Evolutionary conservation across 1,140 invertebrate species (phyloP), one percentile per base, ranked within the genome.

Genomic region (Hycleus cichorii): DNA sequence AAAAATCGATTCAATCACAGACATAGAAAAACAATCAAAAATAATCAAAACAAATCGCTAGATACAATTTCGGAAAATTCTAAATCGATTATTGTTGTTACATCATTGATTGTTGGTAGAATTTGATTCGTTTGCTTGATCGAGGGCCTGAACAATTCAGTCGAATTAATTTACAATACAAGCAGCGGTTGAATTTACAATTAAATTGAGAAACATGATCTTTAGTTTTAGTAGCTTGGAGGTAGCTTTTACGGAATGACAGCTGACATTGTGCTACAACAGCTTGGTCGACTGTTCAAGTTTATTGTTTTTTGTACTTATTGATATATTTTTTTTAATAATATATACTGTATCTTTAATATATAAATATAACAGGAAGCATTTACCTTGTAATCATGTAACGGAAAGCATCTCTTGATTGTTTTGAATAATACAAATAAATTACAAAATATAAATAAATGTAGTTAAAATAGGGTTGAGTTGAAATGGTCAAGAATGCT

Each of bases 231-330:
- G 51, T 32, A 32, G 32, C 55, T 53, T 32, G 54, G 55, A 67
- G 66, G 66, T 67, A 67, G 66, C 66, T 67, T 61, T 32, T 32
- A 62, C 61, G 66, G 66, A 67, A 67, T 65, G 56, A 32, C 32
- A 67, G 64, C 57, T 62, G 66, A 65, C 66, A 64, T 52, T 47
- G 55, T 52, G 51, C 54, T 60, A 61, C 55, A 32, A 32, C 32
- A 32, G 32, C 32, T 32, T 67, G 62, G 66, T 63, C 64, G 56
- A 67, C 62, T 63, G 62, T 50, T 48, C 32, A 32, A 32, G 44
- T 58, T 58, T 50, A 62, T 59, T 58, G 58, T 60, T 55, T 64
- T 67, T 69, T 69, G 67, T 69, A 69, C 67, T 69, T 69, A 68
- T 65, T 60, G 64, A 66, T 64, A 67, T 68, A 69, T 60, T 67